A percentile compares a stretch with the other conserved stretches of the same genome.
These are phyloP conservation scores for Thrips palmi DNA, from an alignment of 1,140 invertebrate genomes.

Conservation along the genomic window DNA sequence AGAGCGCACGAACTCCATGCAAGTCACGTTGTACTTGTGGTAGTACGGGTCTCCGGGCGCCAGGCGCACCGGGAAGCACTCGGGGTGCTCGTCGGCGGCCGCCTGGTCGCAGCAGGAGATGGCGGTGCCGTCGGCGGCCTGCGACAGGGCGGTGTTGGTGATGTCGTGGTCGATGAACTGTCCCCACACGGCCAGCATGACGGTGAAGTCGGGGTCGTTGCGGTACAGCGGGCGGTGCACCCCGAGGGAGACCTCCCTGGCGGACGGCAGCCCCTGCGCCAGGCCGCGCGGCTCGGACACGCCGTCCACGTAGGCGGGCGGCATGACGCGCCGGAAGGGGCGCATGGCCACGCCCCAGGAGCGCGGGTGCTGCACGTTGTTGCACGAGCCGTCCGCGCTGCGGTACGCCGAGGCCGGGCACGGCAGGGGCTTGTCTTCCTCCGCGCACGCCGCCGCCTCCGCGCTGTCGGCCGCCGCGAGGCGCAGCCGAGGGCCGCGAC, in stretches of 20 bases:
- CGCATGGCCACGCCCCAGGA: constrained; percentile 52
- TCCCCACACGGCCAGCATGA: constrained; percentile 76
- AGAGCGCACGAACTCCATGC: constrained; percentile 69
- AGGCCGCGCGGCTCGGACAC: constrained; percentile 42
- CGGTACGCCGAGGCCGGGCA: constrained; percentile 34
- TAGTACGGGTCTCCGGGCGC: constrained; percentile 47
- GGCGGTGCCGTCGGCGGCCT: constrained; percentile 36
- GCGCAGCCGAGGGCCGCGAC: too few relatives aligned
- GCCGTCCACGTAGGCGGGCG: constrained; percentile 58
- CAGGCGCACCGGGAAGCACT: constrained; percentile 60
- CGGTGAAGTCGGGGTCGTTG: constrained; percentile 51
- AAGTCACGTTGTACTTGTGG: constrained; percentile 39
- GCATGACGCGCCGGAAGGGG: constrained; percentile 51
- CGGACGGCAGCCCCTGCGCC: constrained; percentile 43
- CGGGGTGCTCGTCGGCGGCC: constrained; percentile 37
- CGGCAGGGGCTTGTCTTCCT: constrained; percentile 13
- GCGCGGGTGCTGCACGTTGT: constrained; percentile 44
- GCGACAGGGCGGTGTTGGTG: constrained; percentile 51
- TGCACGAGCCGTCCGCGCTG: constrained; percentile 59
- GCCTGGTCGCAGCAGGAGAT: constrained; percentile 37
- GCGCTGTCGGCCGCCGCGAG: neutral
- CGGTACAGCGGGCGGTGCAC: constrained; percentile 51
- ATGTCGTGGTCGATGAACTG: constrained; percentile 95
- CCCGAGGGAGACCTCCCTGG: constrained; percentile 48
- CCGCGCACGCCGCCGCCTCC: too few relatives aligned